Percentiles rank a stretch among this genome's conserved stretches.
phyloP scores from a whole-genome alignment of 2,797 vertebrate genomes.

The Labeo calbasu region DNA sequence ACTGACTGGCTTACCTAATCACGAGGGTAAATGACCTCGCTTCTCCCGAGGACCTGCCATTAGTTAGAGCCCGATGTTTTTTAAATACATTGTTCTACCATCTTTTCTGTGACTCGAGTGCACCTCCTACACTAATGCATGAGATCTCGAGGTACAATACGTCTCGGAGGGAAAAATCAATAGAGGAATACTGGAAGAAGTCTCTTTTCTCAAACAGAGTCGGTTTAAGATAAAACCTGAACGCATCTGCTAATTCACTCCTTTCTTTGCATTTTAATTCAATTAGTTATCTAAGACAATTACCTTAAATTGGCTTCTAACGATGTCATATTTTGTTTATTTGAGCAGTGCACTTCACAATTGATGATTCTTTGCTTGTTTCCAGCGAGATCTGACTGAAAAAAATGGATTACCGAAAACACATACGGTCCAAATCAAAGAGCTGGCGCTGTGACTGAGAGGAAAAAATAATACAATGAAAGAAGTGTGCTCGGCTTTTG shows the following conservation, averaged over 20 bases:
- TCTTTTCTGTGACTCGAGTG: slow-evolving; percentile 66
- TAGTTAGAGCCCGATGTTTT: slow-evolving; percentile 74
- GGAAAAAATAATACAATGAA: slow-evolving; percentile 50
- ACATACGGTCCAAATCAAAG: slow-evolving; percentile 44
- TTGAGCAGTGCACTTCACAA: slow-evolving; percentile 12
- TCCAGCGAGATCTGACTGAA: slow-evolving; percentile 37
- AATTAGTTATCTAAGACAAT: slow-evolving; percentile 3
- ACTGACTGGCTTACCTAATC: slow-evolving; percentile 75
- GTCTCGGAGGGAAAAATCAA: slow-evolving; percentile 66
- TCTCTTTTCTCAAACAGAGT: slow-evolving; percentile 40
- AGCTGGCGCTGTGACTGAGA: slow-evolving; percentile 36
- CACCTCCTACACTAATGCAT: slow-evolving; percentile 68
- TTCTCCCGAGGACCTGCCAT: slow-evolving; percentile 75
- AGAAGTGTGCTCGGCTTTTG: slow-evolving; percentile 45
- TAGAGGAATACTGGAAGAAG: slow-evolving; percentile 57
- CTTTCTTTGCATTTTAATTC: slow-evolving; percentile 1
- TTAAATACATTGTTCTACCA: slow-evolving; percentile 78
- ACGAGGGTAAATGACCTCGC: slow-evolving; percentile 80
- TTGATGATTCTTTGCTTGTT: slow-evolving; percentile 16
- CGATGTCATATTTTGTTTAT: not conserved
- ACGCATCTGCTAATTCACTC: slow-evolving; percentile 1
- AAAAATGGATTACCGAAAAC: slow-evolving; percentile 52
- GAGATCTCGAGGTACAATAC: slow-evolving; percentile 66
- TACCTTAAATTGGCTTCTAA: not conserved
- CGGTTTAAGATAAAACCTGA: slow-evolving; percentile 26